Evolutionary conservation across 2,888 invertebrate species (phyloP), one percentile per base, ranked within the genome.

Genomic region (Metallyticus violacea): DNA sequence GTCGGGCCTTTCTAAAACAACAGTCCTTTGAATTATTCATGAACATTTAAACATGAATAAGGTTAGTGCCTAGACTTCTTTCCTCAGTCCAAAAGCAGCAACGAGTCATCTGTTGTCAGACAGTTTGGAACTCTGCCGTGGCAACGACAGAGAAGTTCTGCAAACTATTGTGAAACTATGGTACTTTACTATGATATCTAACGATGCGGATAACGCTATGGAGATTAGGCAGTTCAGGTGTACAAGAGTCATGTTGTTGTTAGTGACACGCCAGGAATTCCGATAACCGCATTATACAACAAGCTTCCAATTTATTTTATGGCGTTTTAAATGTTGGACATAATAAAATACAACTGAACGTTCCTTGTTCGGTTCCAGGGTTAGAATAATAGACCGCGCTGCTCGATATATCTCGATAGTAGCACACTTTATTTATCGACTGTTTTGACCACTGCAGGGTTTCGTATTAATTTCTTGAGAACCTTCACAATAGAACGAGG

Each of bases 231-330:
- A 83, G 77, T 83, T 7, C 9, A 26, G 76, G 80, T 28, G 29
- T 2, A 9, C 28, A 28, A 40, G 40, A 40, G 40, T 40, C 40
- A 26, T 28, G 80, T 22, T 81, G 80, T 22, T 81, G 81, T 81
- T 81, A 30, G 25, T 30, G 83, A 28, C 76, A 83, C 40, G 28
- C 77, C 28, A 77, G 25, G 83, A 83, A 77, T 83, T 30, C 27
- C 30, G 81, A 81, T 81, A 30, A 40, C 30, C 85, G 27, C 82
- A 85, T 85, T 85, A 85, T 81, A 80, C 85, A 84, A 80, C 78
- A 76, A 85, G 85, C 77, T 86, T 81, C 87, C 87, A 85, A 87
- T 87, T 87, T 85, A 85, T 87, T 87, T 87, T 87, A 87, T 87
- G 62, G 87, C 62, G 78, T 85, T 85, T 87, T 87, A 87, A 87